A percentile compares a stretch with the other conserved stretches of the same genome.
Conservation (phyloP, 37 sponge, comb jelly and placozoan genomes). For the Eunapius fragilis region DNA sequence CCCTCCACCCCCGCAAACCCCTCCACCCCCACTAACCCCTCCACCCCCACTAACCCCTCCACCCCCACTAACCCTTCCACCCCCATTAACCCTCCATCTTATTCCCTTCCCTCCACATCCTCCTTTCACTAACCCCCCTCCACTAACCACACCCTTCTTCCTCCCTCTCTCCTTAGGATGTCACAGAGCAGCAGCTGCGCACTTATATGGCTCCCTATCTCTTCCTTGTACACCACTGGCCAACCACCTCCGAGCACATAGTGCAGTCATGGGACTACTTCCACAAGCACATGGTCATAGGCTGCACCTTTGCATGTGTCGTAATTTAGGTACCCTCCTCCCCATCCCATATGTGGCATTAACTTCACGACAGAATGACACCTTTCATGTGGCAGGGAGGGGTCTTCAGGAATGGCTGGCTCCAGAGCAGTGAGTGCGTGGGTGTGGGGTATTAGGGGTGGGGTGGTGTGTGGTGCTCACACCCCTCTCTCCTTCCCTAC, state of each 20-base stretch:
- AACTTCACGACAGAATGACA: constrained; percentile 26
- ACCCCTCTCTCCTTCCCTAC: too few species aligned
- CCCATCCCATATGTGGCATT: neutral
- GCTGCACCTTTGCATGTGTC: too few species aligned
- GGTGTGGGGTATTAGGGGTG: neutral
- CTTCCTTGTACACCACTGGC: neutral
- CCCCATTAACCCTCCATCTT: neutral
- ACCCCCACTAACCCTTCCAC: constrained; percentile 15
- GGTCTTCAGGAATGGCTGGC: constrained; percentile 1
- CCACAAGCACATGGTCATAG: constrained; percentile 26
- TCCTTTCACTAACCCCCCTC: neutral
- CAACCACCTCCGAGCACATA: neutral
- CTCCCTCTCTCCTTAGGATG: neutral
- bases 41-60: too few species aligned
- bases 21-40: too few species aligned
- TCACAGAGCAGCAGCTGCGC: neutral
- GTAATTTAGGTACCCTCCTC: too few species aligned
- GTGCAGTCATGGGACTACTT: constrained; percentile 15
- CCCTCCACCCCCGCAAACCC: too few species aligned
- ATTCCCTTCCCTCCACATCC: neutral
- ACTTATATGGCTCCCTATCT: too few species aligned
- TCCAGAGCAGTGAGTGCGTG: neutral
- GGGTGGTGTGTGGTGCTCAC: too few species aligned
- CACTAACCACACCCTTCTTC: neutral
- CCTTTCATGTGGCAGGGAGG: neutral